Evolutionary conservation across 2,797 vertebrate species (phyloP).

Genomic region (Neosalanx taihuensis): DNA sequence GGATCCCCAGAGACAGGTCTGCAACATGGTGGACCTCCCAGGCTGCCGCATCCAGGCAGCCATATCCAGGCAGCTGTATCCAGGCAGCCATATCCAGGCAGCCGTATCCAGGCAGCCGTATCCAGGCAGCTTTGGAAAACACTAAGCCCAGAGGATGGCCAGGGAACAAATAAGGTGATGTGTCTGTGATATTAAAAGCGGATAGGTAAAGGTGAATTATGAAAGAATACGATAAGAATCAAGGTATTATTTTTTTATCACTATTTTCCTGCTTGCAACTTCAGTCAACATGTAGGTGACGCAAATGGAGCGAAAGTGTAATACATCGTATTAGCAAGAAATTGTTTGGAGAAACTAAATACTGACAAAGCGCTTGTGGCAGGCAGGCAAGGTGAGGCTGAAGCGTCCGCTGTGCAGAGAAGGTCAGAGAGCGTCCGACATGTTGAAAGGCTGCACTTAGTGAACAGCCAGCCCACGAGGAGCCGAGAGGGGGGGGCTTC

Average conservation of each 20-base stretch:
- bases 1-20: neutral
- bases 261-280: neutral
- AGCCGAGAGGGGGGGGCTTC: neutral
- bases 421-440: slow-evolving; percentile 14
- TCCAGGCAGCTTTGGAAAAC: neutral
- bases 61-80: neutral
- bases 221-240: too few species aligned
- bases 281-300: neutral
- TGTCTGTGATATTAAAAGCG: too few species aligned
- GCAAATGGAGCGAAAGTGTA: neutral
- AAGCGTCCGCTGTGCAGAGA: neutral
- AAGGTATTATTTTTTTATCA: too few species aligned
- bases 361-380: neutral
- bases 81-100: neutral
- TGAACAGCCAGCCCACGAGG: neutral
- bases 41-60: neutral
- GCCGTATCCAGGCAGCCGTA: neutral
- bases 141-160: too few species aligned
- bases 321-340: neutral
- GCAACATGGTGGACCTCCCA: neutral
- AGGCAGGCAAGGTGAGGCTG: neutral
- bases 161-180: too few species aligned
- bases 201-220: too few species aligned
- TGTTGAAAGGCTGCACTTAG: slow-evolving; percentile 11
- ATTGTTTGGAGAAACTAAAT: neutral